Evolutionary conservation across 2,797 vertebrate species (phyloP).

Genomic region (Protosalanx chinensis): DNA sequence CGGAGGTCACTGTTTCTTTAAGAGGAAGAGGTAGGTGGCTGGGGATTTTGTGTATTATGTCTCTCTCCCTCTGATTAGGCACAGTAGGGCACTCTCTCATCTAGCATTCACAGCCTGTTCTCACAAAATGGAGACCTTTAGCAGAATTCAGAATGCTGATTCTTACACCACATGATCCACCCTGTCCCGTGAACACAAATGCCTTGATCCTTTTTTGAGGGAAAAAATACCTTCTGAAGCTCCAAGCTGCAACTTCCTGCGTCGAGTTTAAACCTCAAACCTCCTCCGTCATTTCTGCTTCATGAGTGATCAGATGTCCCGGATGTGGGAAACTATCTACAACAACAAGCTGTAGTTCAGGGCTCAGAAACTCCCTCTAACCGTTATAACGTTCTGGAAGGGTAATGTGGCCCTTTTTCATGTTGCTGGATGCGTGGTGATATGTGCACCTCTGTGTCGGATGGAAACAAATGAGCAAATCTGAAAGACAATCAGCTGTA

Average conservation of each 20-base stretch:
- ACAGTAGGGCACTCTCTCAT: conserved; percentile 30
- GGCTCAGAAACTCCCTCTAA: background rate
- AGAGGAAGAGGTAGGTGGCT: conserved; percentile 29
- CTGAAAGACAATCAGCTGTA: background rate
- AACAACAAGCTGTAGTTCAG: background rate
- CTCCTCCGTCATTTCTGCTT: background rate
- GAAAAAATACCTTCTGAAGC: conserved; percentile 4
- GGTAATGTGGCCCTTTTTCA: background rate
- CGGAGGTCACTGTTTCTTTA: conserved; percentile 36
- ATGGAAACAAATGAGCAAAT: conserved; percentile 11
- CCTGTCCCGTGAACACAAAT: background rate
- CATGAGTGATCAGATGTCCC: background rate
- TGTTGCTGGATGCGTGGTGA: conserved; percentile 21
- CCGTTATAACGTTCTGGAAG: background rate
- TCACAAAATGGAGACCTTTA: conserved; percentile 41
- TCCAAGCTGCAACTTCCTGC: background rate
- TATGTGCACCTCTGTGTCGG: conserved; percentile 12
- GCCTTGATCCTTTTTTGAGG: conserved; percentile 11
- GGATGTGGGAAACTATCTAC: conserved; percentile 2
- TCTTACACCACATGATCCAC: conserved; percentile 18
- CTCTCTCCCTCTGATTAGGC: conserved; percentile 43
- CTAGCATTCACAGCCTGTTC: conserved; percentile 37
- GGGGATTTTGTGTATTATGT: conserved; percentile 43
- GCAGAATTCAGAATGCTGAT: background rate
- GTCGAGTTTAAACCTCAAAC: background rate